These are phyloP conservation scores for Drosophila sp. DNA, from an alignment of 1,140 invertebrate species.

Conservation along the genomic window DNA sequence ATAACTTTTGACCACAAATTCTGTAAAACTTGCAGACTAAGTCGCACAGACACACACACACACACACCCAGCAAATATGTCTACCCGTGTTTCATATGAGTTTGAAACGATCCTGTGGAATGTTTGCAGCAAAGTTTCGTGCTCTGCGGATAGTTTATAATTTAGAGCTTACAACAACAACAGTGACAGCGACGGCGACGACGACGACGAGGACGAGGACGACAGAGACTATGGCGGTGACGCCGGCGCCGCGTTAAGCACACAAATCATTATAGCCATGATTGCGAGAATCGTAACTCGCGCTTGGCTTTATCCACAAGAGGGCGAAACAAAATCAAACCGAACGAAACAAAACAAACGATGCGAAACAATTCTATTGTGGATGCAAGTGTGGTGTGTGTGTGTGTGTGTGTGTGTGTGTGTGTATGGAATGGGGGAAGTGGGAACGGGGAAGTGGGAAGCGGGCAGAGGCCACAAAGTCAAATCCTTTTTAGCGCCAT, in stretches of 20 bases:
- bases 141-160: conserved; percentile 75
- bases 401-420: too few species aligned
- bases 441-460: too few species aligned
- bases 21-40: conserved; percentile 67
- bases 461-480: conserved; percentile 44
- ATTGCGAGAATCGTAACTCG: conserved; percentile 49
- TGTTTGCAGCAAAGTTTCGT: conserved; percentile 63
- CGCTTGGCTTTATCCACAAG: conserved; percentile 43
- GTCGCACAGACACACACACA: conserved; percentile 48
- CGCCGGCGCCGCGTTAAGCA: conserved; percentile 68
- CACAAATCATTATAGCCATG: conserved; percentile 79
- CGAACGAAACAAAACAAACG: conserved; percentile 43
- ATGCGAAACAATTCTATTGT: conserved; percentile 26
- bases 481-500: conserved; percentile 81
- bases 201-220: neutral
- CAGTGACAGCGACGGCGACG: conserved; percentile 15
- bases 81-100: conserved; percentile 1
- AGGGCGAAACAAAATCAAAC: conserved; percentile 22
- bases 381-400: neutral
- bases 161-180: conserved; percentile 55
- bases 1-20: conserved; percentile 78
- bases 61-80: conserved; percentile 10
- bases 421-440: too few species aligned
- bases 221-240: conserved; percentile 34
- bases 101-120: conserved; percentile 28